Percentiles rank a stretch among this genome's conserved stretches.
Evolutionary conservation across 2,888 invertebrate genomes (phyloP).

Genomic region (Smittia sp.): DNA sequence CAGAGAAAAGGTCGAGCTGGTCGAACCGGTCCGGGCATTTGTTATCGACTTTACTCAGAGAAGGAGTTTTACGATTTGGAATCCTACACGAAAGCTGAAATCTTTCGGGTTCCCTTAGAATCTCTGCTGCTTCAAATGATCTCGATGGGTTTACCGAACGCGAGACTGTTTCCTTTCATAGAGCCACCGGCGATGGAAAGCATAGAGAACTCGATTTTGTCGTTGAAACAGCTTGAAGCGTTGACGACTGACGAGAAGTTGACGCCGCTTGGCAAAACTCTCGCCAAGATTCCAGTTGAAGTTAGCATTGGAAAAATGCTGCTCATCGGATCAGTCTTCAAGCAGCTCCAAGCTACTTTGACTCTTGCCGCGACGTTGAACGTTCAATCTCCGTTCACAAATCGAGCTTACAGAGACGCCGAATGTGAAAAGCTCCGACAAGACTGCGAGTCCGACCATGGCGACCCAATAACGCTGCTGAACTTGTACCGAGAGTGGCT

Average conservation of each 20-base stretch:
- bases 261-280: conserved; percentile 80
- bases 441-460: conserved; percentile 87
- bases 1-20: conserved; percentile 96
- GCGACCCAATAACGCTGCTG: conserved; percentile 89
- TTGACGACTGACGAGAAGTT: conserved; percentile 51
- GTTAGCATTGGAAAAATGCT: conserved; percentile 94
- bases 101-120: conserved; percentile 90
- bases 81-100: conserved; percentile 86
- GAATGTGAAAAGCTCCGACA: conserved; percentile 77
- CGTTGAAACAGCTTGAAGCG: conserved; percentile 79
- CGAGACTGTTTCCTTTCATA: conserved; percentile 89
- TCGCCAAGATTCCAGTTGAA: conserved; percentile 90
- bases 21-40: conserved; percentile 91
- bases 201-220: conserved; percentile 81
- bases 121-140: conserved; percentile 90
- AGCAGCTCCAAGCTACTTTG: conserved; percentile 83
- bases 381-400: conserved; percentile 90
- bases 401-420: conserved; percentile 78
- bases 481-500: conserved; percentile 89
- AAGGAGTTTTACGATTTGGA: conserved; percentile 76
- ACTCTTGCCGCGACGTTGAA: conserved; percentile 89
- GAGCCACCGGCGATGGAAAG: conserved; percentile 84
- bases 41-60: conserved; percentile 85
- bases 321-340: conserved; percentile 84
- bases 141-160: conserved; percentile 87